These are phyloP conservation scores for Riparia riparia DNA, from an alignment of 2,113 vertebrate species.

Conservation along the genomic window DNA sequence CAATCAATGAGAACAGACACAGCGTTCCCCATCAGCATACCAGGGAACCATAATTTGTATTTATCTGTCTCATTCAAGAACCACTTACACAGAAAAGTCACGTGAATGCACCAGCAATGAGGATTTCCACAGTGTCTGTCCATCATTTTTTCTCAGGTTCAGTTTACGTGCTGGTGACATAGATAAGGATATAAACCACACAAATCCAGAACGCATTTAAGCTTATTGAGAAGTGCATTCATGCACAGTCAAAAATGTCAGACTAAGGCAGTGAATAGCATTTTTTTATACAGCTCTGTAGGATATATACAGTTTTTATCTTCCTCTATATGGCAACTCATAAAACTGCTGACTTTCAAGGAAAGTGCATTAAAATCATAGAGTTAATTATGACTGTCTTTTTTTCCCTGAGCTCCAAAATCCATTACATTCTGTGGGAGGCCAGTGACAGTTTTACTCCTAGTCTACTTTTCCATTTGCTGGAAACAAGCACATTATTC, in stretches of 20 bases:
- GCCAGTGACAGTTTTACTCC: constrained; percentile 32
- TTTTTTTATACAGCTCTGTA: neutral
- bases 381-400: neutral
- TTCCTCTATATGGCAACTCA: neutral
- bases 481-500: constrained; percentile 5
- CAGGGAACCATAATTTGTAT: neutral
- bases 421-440: constrained; percentile 8
- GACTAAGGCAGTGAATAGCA: neutral
- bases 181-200: neutral
- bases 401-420: neutral
- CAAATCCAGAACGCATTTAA: neutral
- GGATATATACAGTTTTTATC: neutral
- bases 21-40: accelerated
- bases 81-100: neutral
- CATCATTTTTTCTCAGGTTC: neutral
- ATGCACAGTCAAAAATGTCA: neutral
- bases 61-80: neutral
- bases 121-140: neutral
- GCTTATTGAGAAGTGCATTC: neutral
- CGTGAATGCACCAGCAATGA: neutral
- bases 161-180: neutral
- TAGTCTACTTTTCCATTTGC: constrained; percentile 12
- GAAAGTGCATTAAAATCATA: neutral
- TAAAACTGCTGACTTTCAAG: constrained; percentile 38
- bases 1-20: neutral